Base-by-base conservation (phyloP, 2,797 vertebrate species). In the Notoglanidium macrostoma region DNA sequence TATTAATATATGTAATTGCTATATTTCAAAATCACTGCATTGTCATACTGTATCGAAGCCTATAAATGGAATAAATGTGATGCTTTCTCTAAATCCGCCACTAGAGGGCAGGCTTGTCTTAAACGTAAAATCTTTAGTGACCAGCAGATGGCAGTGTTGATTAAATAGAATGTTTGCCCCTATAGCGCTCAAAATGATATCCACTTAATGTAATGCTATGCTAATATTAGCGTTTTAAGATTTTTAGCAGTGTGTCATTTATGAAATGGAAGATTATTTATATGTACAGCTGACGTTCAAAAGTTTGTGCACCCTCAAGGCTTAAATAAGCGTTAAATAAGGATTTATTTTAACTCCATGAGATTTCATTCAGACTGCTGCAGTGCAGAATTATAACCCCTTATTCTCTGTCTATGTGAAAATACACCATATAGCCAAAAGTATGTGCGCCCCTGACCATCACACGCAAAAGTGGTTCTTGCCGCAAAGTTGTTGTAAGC, bases 131-230 rank as follows among this genome's bases (percentile, higher is more conserved):
- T 57, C 21, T 15, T 59, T 3, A 10, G 15, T 14, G 19, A 5
- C 79, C 86, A 76, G 40, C 29, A 87, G 86, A 26, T 83, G 79
- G 86, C 46, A 61, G 21, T 87, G 79, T 83, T 57, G 55, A 23
- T 23, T 63, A 26, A 82, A 23, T 46, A 35, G 5, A 57, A 57
- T 1, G 17, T 57, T 21, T 55, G n/a, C 57, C 46, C 2, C 2
- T 2, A 4, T 2, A 1, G 46, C 26, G 74, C 15, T 15, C n/a
- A 8, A 77, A 54, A 32, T 54, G 0, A 54, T 44, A 32, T 0
- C 15, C 59, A 19, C 32, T 77, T 54, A 19, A 77, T 54, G 15
- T 19, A 17, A 10, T 54, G 49, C 32, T 57, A 10, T 49, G 72
- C 5, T 12, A 49, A 49, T 74, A n/a, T 49, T 78, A n/a, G 46